phyloP scores from a whole-genome alignment of 92 coral and sea anemone species.

The Parazoanthus swiftii region DNA sequence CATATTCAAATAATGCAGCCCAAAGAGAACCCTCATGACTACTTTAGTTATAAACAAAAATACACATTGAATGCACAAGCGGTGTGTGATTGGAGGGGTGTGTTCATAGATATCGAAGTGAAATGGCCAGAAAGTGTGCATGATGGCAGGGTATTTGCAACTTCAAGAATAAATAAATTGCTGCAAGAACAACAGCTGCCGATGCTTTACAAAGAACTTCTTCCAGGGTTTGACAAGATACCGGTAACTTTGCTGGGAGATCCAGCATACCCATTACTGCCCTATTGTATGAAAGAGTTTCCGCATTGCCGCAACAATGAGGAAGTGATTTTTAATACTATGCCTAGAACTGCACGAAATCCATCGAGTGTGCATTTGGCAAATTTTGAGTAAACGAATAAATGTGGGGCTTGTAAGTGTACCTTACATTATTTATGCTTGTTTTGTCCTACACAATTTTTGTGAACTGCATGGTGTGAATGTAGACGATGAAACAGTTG shows the following conservation, averaged over 20 bases:
- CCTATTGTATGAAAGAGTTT: constrained; percentile 65
- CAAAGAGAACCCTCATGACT: constrained; percentile 62
- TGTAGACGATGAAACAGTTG: constrained; percentile 45
- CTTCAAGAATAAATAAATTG: constrained; percentile 35
- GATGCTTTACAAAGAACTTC: constrained; percentile 42
- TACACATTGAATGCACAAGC: constrained; percentile 31
- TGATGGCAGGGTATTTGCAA: constrained; percentile 56
- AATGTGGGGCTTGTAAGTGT: constrained; percentile 32
- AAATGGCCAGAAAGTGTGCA: background rate
- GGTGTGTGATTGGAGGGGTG: too few species aligned
- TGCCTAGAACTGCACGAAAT: constrained; percentile 55
- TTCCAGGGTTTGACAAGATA: constrained; percentile 64
- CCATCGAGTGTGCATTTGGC: constrained; percentile 59
- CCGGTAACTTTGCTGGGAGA: constrained; percentile 60
- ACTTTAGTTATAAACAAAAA: constrained; percentile 64
- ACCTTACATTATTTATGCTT: background rate
- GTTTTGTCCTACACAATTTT: constrained; percentile 3
- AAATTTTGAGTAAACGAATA: too few species aligned
- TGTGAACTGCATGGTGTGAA: constrained; percentile 11
- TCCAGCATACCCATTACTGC: constrained; percentile 63
- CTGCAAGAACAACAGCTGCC: constrained; percentile 46
- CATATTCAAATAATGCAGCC: constrained; percentile 71
- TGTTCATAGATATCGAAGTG: too few species aligned
- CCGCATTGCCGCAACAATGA: constrained; percentile 36
- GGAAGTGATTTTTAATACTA: constrained; percentile 58